Evolutionary conservation across 2,888 invertebrate genomes (phyloP), one percentile per base, ranked within the genome.

Genomic region (Pyralis farinalis): DNA sequence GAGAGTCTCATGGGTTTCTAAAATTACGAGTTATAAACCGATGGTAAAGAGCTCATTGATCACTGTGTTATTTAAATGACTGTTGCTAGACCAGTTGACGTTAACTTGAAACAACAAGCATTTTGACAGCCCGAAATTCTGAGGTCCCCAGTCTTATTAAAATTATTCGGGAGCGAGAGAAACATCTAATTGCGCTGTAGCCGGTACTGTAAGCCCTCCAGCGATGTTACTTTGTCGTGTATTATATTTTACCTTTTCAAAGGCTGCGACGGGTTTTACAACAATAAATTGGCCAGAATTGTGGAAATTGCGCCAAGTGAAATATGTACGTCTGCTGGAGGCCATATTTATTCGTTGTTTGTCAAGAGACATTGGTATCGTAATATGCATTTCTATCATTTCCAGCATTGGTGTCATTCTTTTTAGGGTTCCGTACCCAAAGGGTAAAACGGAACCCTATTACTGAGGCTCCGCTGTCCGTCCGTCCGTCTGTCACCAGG

Each of bases 261-360:
- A 47, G 39, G 34, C 39, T 41, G 34, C 40, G 42, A 29, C 37
- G 34, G 20, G 37, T 20, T 36, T 34, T 21, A 22, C 42, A 47
- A 32, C 46, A 47, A 51, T 51, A 51, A 48, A 53, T 51, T 53
- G 36, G 40, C 33, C 12, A 33, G 47, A 29, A 50, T 51, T 49
- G 51, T 50, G 46, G 45, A 49, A 53, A 55, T 51, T 51, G 44
- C 38, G 32, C 30, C 31, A 32, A 46, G 46, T 51, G 46, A 53
- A 53, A 55, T 51, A 48, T 53, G 47, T 47, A 37, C 36, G 42
- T 32, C 35, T 44, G 45, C 42, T 4, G 16, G 16, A 42, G 44
- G 40, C 40, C 34, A 42, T 35, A 41, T 53, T 59, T 47, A 55
- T 54, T 55, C 50, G 47, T 50, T 51, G 40, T 51, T 52, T 43